Evolutionary conservation across 2,888 invertebrate species (phyloP), one percentile per base, ranked within the genome.

Genomic region (Lasius platythorax): DNA sequence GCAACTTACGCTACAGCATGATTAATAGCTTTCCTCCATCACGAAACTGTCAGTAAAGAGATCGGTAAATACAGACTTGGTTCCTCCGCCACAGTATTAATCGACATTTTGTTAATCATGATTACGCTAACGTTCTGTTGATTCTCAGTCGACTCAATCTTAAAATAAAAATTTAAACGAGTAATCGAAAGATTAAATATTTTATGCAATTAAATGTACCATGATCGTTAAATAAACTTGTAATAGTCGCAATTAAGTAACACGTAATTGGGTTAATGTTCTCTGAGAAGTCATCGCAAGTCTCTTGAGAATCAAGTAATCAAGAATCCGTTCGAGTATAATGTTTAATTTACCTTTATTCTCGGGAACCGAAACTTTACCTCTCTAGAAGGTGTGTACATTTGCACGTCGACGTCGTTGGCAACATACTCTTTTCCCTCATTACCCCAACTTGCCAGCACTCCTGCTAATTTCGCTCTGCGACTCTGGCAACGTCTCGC

Each of bases 11-110:
- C 81, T 84, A 64, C 70, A 23, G 63, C 70, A 79, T 90, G 90
- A 90, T 90, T 90, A 90, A 90, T 90, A 86, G 87, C 85, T 82
- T 82, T 43, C 75, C 84, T 66, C 61, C 86, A 56, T 78, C 81
- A 83, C 84, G 83, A 75, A 85, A 85, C 85, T 75, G 58, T 40
- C 84, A 83, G 79, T 76, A 90, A 84, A 83, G 88, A 82, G 84
- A 87, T 84, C 85, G 68, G 76, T 74, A 83, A 70, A 68, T 81
- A 72, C 82, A 46, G 50, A 70, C 53, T 73, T 50, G 43, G 56
- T 74, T 56, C 40, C 18, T 43, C 58, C 40, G 53, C 67, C 50
- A 46, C 76, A 68, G 46, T 85, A 86, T 89, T 87, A 85, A 90
- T 89, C 85, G 84, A 72, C 50, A 28, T 50, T 23, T 37, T 28